Conservation (phyloP, 2,797 vertebrate species). For the Melopsittacus undulatus region DNA sequence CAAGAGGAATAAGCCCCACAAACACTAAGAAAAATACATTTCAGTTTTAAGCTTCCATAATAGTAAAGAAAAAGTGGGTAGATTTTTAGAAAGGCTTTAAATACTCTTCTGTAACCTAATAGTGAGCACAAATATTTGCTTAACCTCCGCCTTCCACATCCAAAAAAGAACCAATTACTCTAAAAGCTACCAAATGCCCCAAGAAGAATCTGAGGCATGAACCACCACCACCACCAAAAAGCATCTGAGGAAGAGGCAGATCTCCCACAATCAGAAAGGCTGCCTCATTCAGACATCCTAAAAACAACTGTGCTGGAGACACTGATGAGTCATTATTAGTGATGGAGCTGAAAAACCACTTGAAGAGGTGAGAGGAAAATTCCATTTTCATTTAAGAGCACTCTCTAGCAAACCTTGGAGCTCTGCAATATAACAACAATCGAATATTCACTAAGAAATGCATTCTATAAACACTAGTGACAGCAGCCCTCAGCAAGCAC, state of each 20-base stretch:
- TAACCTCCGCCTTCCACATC: constrained; percentile 24
- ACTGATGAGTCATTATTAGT: constrained; percentile 26
- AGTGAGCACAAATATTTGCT: constrained; percentile 54
- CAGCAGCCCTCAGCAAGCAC: background rate
- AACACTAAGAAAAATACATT: constrained; percentile 10
- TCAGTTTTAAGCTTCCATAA: background rate
- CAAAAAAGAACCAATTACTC: constrained; percentile 19
- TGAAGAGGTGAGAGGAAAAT: constrained; percentile 55
- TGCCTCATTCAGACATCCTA: background rate
- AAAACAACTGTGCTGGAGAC: constrained; percentile 20
- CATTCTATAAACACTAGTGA: background rate
- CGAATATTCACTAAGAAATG: background rate
- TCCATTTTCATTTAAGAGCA: constrained; percentile 33
- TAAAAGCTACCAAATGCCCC: constrained; percentile 24
- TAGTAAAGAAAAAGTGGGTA: background rate
- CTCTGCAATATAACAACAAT: background rate
- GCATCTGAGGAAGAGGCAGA: constrained; percentile 18
- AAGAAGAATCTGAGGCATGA: constrained; percentile 47
- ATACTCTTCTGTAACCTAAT: constrained; percentile 32
- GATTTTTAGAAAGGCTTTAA: constrained; percentile 19
- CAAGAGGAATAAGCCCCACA: background rate
- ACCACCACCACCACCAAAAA: constrained; percentile 19
- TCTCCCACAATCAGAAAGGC: background rate
- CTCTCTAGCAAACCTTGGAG: constrained; percentile 17
- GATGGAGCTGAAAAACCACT: constrained; percentile 28